A percentile compares a stretch with the other conserved stretches of the same genome.
Evolutionary conservation across 2,113 vertebrate genomes (phyloP).

Genomic region (Chroicocephalus ridibundus): DNA sequence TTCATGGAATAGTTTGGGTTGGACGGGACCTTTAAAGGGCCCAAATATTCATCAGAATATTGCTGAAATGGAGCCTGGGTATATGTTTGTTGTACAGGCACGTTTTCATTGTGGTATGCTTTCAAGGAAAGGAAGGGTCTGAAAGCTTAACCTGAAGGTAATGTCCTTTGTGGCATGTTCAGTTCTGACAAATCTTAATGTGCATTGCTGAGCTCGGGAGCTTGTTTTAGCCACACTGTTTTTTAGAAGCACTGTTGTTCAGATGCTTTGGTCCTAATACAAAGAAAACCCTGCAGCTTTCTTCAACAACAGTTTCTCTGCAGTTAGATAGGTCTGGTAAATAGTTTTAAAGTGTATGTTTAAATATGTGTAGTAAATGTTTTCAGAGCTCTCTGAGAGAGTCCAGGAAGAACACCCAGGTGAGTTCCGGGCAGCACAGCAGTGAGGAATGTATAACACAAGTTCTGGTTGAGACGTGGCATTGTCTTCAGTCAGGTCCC

Average conservation of each 20-base stretch:
- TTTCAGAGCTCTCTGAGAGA: background rate
- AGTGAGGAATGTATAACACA: background rate
- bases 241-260: background rate
- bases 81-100: background rate
- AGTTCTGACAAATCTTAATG: background rate
- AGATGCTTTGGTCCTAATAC: background rate
- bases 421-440: background rate
- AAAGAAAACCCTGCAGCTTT: background rate
- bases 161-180: background rate
- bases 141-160: background rate
- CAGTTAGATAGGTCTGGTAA: background rate
- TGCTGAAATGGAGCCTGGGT: background rate
- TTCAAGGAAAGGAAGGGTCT: background rate
- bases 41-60: background rate
- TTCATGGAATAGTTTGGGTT: background rate
- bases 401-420: background rate
- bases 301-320: background rate
- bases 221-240: background rate
- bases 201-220: background rate
- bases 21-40: background rate
- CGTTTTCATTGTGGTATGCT: background rate
- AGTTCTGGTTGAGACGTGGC: background rate
- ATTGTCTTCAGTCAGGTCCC: background rate
- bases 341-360: background rate
- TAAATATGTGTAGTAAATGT: background rate